These are phyloP conservation scores for Lysandra bellargus DNA, from an alignment of 2,888 invertebrate species.

Conservation along the genomic window DNA sequence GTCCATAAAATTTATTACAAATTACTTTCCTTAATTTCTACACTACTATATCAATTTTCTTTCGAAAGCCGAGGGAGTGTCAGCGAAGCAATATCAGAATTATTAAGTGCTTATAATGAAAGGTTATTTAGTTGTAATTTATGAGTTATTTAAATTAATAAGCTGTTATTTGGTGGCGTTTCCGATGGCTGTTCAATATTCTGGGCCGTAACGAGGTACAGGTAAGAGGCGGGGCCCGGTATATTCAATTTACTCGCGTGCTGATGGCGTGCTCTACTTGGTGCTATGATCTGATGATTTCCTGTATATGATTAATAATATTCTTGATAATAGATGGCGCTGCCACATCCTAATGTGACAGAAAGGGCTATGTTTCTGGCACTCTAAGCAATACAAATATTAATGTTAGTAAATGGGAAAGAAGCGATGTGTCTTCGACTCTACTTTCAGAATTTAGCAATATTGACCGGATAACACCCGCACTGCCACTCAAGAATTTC, in stretches of 20 bases:
- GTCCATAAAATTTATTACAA: not conserved
- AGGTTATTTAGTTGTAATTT: constrained; percentile 38
- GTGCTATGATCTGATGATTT: constrained; percentile 10
- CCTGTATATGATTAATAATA: not conserved
- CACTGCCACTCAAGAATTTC: no score
- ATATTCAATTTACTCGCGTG: constrained; percentile 47
- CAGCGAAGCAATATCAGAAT: constrained; percentile 18
- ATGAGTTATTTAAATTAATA: constrained; percentile 33
- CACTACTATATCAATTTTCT: not conserved
- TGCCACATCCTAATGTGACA: no score
- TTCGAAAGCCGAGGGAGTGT: constrained; percentile 19
- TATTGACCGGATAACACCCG: no score
- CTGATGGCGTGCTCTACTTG: constrained; percentile 40
- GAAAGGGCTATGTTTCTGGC: no score
- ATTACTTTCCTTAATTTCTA: not conserved
- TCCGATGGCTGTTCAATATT: constrained; percentile 47
- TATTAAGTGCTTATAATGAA: constrained; percentile 18
- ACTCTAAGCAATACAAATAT: no score
- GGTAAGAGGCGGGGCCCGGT: constrained; percentile 48
- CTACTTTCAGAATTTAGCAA: no score
- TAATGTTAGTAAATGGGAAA: no score
- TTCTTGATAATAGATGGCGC: not conserved
- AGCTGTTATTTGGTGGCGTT: constrained; percentile 36
- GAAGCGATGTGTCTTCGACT: no score
- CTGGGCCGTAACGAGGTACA: constrained; percentile 48